Conservation (phyloP, 2,888 invertebrate genomes). For the Beris morrisii region DNA sequence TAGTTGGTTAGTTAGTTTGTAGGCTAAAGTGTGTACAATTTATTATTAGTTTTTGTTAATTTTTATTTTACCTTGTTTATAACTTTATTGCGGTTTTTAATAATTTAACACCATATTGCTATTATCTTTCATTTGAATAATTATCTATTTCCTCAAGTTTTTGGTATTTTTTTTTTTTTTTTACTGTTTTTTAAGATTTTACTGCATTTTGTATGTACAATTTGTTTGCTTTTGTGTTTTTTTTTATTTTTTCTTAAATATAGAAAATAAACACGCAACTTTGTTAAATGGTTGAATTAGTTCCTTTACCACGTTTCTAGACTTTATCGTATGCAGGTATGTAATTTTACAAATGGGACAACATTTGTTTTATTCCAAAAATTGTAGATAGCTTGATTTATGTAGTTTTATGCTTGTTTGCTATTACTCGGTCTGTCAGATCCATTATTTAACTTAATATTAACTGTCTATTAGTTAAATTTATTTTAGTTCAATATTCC, state of each 20-base stretch:
- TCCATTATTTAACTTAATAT: too few species aligned
- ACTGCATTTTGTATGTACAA: not conserved
- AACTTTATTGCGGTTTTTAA: not conserved
- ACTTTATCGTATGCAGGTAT: not conserved
- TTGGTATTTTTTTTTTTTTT: too few species aligned
- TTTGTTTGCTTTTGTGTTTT: not conserved
- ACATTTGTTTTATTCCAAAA: not conserved
- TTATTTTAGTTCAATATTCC: too few species aligned
- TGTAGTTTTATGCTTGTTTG: not conserved
- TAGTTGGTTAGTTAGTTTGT: slow-evolving; percentile 10
- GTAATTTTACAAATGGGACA: not conserved
- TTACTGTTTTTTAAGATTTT: not conserved
- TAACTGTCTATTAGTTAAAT: too few species aligned
- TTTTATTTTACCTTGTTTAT: not conserved
- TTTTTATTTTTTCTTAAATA: too few species aligned
- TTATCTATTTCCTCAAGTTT: too few species aligned
- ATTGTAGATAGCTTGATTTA: slow-evolving; percentile 1
- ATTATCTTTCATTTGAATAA: not conserved
- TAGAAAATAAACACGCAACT: too few species aligned
- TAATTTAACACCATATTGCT: not conserved
- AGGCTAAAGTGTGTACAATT: slow-evolving; percentile 13
- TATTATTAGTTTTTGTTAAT: not conserved
- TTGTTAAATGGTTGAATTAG: too few species aligned
- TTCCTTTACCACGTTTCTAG: not conserved
- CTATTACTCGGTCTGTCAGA: too few species aligned